A percentile compares a stretch with the other conserved stretches of the same genome.
Evolutionary conservation across 1,140 invertebrate genomes (phyloP).

Genomic region (Nephotettix cincticeps): DNA sequence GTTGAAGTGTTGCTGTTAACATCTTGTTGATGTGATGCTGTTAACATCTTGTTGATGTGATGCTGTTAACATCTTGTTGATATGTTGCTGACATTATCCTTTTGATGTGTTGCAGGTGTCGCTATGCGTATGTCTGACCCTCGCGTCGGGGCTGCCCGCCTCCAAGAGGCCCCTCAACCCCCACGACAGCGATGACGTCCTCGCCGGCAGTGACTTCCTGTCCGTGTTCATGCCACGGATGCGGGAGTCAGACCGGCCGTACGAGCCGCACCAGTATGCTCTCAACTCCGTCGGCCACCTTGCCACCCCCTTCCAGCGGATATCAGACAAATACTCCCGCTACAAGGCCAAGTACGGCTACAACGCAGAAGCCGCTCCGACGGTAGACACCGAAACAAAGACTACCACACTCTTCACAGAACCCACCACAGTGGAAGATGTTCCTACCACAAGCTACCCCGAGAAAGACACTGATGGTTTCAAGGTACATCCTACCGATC

Average conservation of each 20-base stretch:
- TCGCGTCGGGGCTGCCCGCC: constrained; percentile 10
- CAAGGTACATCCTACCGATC: background rate
- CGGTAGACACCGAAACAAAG: constrained; percentile 42
- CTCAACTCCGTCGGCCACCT: constrained; percentile 9
- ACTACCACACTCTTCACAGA: background rate
- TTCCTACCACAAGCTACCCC: constrained; percentile 6
- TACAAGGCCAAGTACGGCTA: constrained; percentile 43
- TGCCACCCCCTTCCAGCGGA: background rate
- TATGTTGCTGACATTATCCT: too few species aligned
- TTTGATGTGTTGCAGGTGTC: constrained; percentile 28
- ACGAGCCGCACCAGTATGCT: background rate
- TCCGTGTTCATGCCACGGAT: constrained; percentile 53
- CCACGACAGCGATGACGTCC: constrained; percentile 49
- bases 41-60: too few species aligned
- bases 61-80: too few species aligned
- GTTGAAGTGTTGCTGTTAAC: too few species aligned
- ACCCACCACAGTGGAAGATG: constrained; percentile 21
- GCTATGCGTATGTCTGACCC: constrained; percentile 24
- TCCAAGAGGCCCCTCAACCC: constrained; percentile 9
- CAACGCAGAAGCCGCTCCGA: constrained; percentile 44
- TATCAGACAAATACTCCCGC: background rate
- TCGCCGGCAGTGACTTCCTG: constrained; percentile 58
- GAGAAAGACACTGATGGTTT: background rate
- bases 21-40: too few species aligned
- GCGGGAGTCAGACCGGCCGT: too few species aligned